Evolutionary conservation across 2,113 vertebrate species (phyloP).

Genomic region (Cyphomyrus discorhynchus): DNA sequence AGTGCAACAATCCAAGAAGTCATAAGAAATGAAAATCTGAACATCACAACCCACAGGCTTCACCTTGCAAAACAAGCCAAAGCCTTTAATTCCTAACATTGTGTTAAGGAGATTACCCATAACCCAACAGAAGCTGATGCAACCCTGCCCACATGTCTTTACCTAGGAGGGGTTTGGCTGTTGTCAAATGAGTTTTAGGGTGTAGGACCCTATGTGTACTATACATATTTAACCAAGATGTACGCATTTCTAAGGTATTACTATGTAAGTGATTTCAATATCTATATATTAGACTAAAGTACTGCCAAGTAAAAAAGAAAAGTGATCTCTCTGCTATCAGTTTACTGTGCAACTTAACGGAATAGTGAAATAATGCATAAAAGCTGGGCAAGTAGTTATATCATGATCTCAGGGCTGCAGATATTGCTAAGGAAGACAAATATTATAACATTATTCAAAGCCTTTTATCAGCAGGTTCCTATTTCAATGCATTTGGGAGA

Average conservation of each 20-base stretch:
- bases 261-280: not conserved
- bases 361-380: not conserved
- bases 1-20: constrained; percentile 54
- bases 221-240: not conserved
- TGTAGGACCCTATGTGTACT: not conserved
- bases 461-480: not conserved
- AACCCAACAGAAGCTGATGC: not conserved
- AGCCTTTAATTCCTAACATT: not conserved
- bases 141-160: not conserved
- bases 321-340: not conserved
- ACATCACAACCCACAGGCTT: not conserved
- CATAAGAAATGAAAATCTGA: constrained; percentile 45
- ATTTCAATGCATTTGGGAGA: not conserved
- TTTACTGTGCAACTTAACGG: not conserved
- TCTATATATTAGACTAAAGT: not conserved
- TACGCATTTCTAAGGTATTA: not conserved
- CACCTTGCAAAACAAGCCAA: not conserved
- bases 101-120: not conserved
- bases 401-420: not conserved
- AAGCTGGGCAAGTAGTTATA: not conserved
- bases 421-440: not conserved
- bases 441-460: not conserved
- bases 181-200: not conserved
- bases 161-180: not conserved
- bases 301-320: not conserved